Evolutionary conservation across 2,888 invertebrate species (phyloP).

Genomic region (Apotomis turbidana): DNA sequence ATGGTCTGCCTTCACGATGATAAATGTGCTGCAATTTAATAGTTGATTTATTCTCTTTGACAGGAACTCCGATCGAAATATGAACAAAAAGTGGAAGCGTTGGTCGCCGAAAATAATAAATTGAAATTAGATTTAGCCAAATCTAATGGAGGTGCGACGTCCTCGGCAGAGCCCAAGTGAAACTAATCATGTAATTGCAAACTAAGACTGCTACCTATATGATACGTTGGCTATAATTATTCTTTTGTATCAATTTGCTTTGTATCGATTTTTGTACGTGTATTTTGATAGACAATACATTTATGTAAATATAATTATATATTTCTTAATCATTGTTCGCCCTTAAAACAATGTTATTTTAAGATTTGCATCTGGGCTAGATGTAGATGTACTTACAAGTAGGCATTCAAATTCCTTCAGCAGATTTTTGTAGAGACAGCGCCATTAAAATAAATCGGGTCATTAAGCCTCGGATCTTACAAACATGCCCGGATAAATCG

Average conservation of each 20-base stretch:
- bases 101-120: slow-evolving; percentile 80
- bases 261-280: slow-evolving; percentile 22
- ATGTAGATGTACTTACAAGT: too few relatives aligned
- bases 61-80: slow-evolving; percentile 87
- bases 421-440: not conserved
- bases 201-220: slow-evolving; percentile 3
- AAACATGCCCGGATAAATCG: slow-evolving; percentile 30
- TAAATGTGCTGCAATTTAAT: not conserved
- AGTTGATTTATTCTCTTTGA: slow-evolving; percentile 42
- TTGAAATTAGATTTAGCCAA: slow-evolving; percentile 47
- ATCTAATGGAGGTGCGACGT: slow-evolving; percentile 18
- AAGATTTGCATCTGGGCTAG: not conserved
- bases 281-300: slow-evolving; percentile 30
- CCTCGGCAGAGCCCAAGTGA: slow-evolving; percentile 12
- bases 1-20: not conserved
- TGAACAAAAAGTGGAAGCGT: slow-evolving; percentile 85
- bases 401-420: not conserved
- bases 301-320: not conserved
- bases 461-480: slow-evolving; percentile 23
- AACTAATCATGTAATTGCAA: not conserved
- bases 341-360: not conserved
- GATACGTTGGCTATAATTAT: not conserved
- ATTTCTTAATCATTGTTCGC: not conserved
- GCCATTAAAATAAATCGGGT: slow-evolving; percentile 35
- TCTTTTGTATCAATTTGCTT: not conserved